Evolutionary conservation across 1,140 invertebrate genomes (phyloP), one percentile per base, ranked within the genome.

Genomic region (Tachypleus tridentatus): DNA sequence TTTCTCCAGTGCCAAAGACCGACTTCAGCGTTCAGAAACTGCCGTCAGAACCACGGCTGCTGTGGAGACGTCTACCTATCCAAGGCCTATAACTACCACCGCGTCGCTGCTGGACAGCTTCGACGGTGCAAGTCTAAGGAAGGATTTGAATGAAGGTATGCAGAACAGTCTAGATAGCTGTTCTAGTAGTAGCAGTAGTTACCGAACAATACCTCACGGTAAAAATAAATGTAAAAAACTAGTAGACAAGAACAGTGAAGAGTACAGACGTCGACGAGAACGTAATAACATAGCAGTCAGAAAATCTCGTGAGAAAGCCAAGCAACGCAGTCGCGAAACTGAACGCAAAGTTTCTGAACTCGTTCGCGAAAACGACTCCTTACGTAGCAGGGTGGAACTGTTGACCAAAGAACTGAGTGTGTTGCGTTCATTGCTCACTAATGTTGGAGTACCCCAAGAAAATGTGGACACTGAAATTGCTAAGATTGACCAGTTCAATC

Each of bases 211-310:
- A 51, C 4, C 51, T 54, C 5, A 47, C 49, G 60, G 11, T 3
- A 3, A 6, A 61, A 47, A 62, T 50, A 62, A 70, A 57, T 29
- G 54, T 60, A 73, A 73, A 63, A 73, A 73, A 61, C 61, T 58
- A 50, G 70, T 91, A 68, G 91, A 94, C 81, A 95, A 95, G 80
- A 87, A 86, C 58, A 91, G 87, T 69, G 91, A 96, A 72, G 94
- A 97, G 76, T 98, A 98, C 78, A 84, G 91, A 66, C 80, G 93
- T 63, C 80, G 95, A 62, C 81, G 95, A 7, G 93, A 97, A 73
- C 82, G 94, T 59, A 98, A 98, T 78, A 98, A 98, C 77, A 94
- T 98, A 70, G 95, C 95, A 3, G 96, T 98, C 54, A 79, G 95
- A 59, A 98, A 98, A 77, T 93, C 89, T 63, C 83, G 96, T 58